These are phyloP conservation scores for Ips nitidus DNA, from an alignment of 1,140 invertebrate species.

Conservation along the genomic window DNA sequence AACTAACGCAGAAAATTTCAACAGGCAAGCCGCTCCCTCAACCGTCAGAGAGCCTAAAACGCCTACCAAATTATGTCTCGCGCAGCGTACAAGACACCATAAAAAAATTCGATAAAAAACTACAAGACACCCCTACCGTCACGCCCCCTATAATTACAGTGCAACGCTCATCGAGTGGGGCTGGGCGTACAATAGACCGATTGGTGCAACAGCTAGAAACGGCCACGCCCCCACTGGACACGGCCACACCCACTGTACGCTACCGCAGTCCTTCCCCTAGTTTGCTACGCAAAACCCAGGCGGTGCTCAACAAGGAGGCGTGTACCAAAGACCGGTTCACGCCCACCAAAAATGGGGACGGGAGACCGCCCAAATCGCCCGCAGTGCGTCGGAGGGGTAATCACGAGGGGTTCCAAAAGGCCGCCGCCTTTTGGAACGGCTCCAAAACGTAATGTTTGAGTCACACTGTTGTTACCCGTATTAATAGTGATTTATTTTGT, in stretches of 20 bases:
- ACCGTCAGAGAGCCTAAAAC: slow-evolving; percentile 46
- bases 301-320: slow-evolving; percentile 43
- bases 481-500: slow-evolving; percentile 1
- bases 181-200: slow-evolving; percentile 10
- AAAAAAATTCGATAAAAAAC: slow-evolving; percentile 45
- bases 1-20: too few relatives aligned
- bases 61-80: slow-evolving; percentile 42
- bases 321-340: slow-evolving; percentile 3
- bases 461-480: slow-evolving; percentile 6
- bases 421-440: slow-evolving; percentile 47
- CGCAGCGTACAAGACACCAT: slow-evolving; percentile 46
- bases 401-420: slow-evolving; percentile 46
- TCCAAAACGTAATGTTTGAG: slow-evolving; percentile 40
- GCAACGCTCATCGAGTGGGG: neutral
- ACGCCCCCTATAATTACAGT: slow-evolving; percentile 18
- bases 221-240: neutral
- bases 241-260: slow-evolving; percentile 32
- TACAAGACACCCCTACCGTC: neutral
- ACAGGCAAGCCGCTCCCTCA: slow-evolving; percentile 40
- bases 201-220: slow-evolving; percentile 26
- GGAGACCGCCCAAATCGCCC: slow-evolving; percentile 14
- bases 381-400: slow-evolving; percentile 37
- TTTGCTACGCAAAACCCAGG: slow-evolving; percentile 43
- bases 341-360: slow-evolving; percentile 34
- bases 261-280: slow-evolving; percentile 43